Evolutionary conservation across 2,113 vertebrate species (phyloP).

Genomic region (Sapajus apella): DNA sequence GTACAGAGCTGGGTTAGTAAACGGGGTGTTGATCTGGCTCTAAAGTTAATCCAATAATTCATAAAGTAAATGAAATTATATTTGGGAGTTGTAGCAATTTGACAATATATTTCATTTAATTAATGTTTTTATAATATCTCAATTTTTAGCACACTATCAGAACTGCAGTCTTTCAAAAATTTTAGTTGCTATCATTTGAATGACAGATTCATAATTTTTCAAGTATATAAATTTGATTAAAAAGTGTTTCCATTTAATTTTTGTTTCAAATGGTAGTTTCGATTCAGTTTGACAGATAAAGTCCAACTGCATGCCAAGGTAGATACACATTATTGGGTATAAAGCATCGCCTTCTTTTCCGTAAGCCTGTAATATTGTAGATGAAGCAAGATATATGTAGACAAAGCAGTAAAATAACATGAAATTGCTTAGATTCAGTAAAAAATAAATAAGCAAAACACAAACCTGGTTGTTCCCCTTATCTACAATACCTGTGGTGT

Average conservation of each 20-base stretch:
- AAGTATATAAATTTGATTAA: background rate
- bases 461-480: background rate
- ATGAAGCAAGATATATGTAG: background rate
- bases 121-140: background rate
- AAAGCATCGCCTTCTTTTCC: background rate
- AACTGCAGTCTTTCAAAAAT: background rate
- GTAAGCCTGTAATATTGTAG: background rate
- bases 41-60: background rate
- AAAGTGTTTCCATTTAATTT: background rate
- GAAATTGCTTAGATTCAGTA: background rate
- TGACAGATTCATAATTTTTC: background rate
- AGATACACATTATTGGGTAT: background rate
- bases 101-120: background rate
- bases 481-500: fast-evolving
- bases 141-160: background rate
- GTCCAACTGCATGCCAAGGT: background rate
- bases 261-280: background rate
- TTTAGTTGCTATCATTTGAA: background rate
- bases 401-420: background rate
- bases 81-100: background rate
- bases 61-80: background rate
- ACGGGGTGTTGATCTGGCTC: background rate
- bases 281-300: background rate
- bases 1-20: background rate
- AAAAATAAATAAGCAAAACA: background rate